Base-by-base conservation (phyloP, 2,113 vertebrate genomes). In the Python bivittatus region DNA sequence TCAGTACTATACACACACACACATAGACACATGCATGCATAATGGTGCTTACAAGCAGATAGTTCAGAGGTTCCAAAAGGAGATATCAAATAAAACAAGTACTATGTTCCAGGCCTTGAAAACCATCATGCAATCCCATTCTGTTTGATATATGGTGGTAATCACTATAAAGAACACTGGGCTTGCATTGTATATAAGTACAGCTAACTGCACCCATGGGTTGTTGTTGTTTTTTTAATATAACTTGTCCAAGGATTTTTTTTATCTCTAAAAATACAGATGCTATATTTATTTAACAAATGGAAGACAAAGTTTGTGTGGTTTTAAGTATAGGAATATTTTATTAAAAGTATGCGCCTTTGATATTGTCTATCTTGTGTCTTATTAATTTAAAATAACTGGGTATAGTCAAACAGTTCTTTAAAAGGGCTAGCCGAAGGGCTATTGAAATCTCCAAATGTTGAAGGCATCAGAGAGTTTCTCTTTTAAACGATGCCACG, bases 381-480 rank as follows among this genome's bases (percentile, higher is more conserved):
- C 61, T 84, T 20, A 10, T 29, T 10, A 87, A 89, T 91, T 61
- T 90, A 38, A 95, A 61, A 25, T 88, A 79, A 33, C 0, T 60
- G 29, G 2, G 1, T 17, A 0, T 17, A n/a, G 29, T 83, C 53
- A 90, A 72, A 57, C 61, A 27, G 7, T 8, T 68, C 91, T 64
- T 93, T 56, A 29, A 83, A 44, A 0, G 0, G 93, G 88, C 48
- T 58, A 72, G 83, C 42, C 42, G 92, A 42, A 72, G n/a, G 68
- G 25, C 90, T 57, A n/a, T 11, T 94, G 27, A 68, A 88, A 33
- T 86, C 1, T 20, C 0, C 17, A 58, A 20, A 0, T 90, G 4
- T 57, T 91, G 84, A 91, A 33, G 29, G 83, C 0, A 0, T 3
- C 9, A 12, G 0, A 1, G 1, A 57, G 7, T 79, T n/a, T 4